Evolutionary conservation across 2,888 invertebrate species (phyloP).

Genomic region (Eustalomyia histrio): DNA sequence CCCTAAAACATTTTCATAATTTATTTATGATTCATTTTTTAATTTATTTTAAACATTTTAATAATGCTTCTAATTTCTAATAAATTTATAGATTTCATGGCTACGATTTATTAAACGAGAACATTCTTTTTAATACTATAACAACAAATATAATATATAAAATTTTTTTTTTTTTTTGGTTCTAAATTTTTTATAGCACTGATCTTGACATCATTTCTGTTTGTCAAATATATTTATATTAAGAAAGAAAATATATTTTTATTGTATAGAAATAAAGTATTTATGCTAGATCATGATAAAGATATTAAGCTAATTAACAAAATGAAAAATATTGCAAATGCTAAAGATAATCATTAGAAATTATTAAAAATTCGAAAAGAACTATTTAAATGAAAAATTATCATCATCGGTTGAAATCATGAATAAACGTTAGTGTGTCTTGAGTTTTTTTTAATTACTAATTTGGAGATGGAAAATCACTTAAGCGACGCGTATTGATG

Average conservation of each 20-base stretch:
- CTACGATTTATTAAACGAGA: conserved; percentile 30
- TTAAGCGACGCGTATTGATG: too few relatives aligned
- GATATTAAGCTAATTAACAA: conserved; percentile 29
- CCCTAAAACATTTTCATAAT: too few relatives aligned
- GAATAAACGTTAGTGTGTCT: too few relatives aligned
- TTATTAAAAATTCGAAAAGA: neutral
- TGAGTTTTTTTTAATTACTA: too few relatives aligned
- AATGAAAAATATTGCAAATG: conserved; percentile 13
- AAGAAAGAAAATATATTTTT: neutral
- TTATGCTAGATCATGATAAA: conserved; percentile 25
- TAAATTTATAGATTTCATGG: conserved; percentile 34
- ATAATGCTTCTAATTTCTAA: conserved; percentile 12
- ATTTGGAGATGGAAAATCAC: too few relatives aligned
- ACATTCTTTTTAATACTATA: conserved; percentile 31
- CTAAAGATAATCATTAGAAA: conserved; percentile 23
- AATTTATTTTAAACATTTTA: conserved; percentile 6
- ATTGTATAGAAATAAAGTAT: conserved; percentile 10
- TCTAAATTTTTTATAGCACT: conserved; percentile 14
- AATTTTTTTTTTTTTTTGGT: conserved; percentile 1
- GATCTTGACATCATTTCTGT: conserved; percentile 44
- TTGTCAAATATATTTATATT: neutral
- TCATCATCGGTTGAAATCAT: neutral
- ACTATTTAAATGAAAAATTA: neutral
- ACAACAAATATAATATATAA: conserved; percentile 10
- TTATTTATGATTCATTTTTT: neutral